These are phyloP conservation scores for Indicator indicator DNA, from an alignment of 2,113 vertebrate genomes.

Conservation along the genomic window DNA sequence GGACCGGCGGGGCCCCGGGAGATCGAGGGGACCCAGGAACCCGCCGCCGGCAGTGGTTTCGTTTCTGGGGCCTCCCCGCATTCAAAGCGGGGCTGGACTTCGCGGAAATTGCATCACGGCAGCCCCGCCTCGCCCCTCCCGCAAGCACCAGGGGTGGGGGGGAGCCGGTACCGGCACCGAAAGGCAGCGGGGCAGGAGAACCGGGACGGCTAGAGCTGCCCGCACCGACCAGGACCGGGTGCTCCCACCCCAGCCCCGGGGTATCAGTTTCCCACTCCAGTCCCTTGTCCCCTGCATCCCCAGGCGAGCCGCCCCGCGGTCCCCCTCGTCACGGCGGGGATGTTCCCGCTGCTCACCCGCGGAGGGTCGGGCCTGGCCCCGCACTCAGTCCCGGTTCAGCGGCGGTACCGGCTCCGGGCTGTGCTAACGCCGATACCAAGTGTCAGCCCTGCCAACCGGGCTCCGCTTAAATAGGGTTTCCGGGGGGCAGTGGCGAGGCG, in stretches of 20 bases:
- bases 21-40: neutral
- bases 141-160: neutral
- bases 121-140: conserved; percentile 34
- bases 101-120: conserved; percentile 68
- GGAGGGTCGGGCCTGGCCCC: neutral
- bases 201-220: neutral
- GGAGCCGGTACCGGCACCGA: neutral
- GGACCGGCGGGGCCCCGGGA: neutral
- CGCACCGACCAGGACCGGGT: neutral
- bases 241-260: neutral
- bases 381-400: neutral
- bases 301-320: neutral
- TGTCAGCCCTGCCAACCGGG: too few relatives aligned
- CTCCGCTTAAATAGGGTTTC: neutral
- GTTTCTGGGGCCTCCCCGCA: conserved; percentile 37
- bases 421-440: neutral
- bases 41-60: neutral
- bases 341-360: conserved; percentile 9
- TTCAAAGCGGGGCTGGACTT: conserved; percentile 34
- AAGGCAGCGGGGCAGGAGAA: neutral
- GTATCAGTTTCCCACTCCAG: too few relatives aligned
- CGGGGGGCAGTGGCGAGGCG: neutral
- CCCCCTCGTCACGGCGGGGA: neutral
- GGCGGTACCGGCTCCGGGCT: neutral
- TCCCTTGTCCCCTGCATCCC: neutral